phyloP scores from a whole-genome alignment of 2,888 invertebrate species.

The Ellobium chinense region DNA sequence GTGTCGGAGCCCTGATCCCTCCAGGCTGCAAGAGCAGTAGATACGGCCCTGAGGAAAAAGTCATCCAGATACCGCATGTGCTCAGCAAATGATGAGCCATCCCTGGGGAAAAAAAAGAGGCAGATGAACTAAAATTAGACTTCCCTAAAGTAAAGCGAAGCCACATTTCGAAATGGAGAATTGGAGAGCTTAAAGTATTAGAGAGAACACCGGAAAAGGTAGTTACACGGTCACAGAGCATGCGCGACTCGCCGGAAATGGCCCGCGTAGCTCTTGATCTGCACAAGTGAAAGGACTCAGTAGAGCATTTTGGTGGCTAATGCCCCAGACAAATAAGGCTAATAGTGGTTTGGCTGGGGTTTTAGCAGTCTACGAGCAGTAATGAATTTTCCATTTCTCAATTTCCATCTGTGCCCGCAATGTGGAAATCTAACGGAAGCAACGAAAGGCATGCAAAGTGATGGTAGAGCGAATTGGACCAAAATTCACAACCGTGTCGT shows the following conservation, averaged over 20 bases:
- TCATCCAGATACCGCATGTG: no score
- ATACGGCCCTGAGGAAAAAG: no score
- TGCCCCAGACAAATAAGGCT: constrained; percentile 22
- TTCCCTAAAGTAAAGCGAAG: no score
- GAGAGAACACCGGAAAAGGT: constrained; percentile 5
- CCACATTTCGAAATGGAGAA: not conserved
- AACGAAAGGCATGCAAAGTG: constrained; percentile 2
- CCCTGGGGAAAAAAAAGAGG: no score
- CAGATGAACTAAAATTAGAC: no score
- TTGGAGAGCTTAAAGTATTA: not conserved
- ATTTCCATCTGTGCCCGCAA: constrained; percentile 15
- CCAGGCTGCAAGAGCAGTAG: no score
- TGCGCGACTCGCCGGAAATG: constrained; percentile 38
- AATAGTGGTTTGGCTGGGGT: not conserved
- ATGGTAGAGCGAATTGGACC: no score
- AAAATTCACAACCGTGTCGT: no score
- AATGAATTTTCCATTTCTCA: constrained; percentile 48
- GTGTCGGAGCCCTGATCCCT: no score
- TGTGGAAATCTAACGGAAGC: constrained; percentile 5
- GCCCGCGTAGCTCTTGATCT: constrained; percentile 35
- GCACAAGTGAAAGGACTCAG: constrained; percentile 38
- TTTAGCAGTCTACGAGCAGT: constrained; percentile 10
- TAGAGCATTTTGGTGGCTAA: constrained; percentile 14
- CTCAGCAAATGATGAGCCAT: no score
- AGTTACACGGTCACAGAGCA: constrained; percentile 19